phyloP scores from a whole-genome alignment of 2,888 invertebrate species.

The Orchesella flavescens region DNA sequence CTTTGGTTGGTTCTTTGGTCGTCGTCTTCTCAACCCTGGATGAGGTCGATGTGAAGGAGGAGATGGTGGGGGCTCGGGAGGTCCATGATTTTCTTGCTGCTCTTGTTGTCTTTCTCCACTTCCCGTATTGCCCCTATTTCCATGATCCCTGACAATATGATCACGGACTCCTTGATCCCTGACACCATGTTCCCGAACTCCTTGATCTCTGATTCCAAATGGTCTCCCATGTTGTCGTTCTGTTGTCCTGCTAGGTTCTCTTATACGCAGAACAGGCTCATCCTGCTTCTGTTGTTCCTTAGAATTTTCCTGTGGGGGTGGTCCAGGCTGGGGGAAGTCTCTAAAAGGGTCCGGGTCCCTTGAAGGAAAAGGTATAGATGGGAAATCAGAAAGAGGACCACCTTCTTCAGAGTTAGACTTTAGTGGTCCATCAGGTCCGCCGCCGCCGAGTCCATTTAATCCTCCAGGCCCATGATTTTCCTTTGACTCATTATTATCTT shows the following conservation, averaged over 20 bases:
- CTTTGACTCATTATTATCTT: conserved; percentile 2
- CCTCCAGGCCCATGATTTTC: conserved; percentile 5
- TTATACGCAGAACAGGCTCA: background rate
- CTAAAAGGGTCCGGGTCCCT: background rate
- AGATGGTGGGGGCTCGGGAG: background rate
- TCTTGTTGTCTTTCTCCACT: background rate
- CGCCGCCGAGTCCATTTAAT: too few relatives aligned
- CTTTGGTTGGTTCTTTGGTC: conserved; percentile 22
- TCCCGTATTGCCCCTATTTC: background rate
- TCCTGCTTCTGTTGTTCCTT: background rate
- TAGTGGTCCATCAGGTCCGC: too few relatives aligned
- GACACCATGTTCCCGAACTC: too few relatives aligned
- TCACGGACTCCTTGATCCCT: too few relatives aligned
- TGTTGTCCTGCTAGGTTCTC: background rate
- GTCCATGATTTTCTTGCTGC: background rate
- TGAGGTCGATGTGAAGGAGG: conserved; percentile 8
- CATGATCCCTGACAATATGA: background rate
- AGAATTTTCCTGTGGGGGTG: background rate
- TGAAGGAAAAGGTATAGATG: background rate
- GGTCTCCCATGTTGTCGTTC: background rate
- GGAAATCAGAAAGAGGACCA: background rate
- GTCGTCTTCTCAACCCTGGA: background rate
- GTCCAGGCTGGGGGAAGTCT: background rate
- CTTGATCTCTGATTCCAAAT: background rate
- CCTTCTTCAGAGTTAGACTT: too few relatives aligned